Evolutionary conservation across 2,888 invertebrate species (phyloP), one percentile per base, ranked within the genome.

Genomic region (Vandiemenella viatica): DNA sequence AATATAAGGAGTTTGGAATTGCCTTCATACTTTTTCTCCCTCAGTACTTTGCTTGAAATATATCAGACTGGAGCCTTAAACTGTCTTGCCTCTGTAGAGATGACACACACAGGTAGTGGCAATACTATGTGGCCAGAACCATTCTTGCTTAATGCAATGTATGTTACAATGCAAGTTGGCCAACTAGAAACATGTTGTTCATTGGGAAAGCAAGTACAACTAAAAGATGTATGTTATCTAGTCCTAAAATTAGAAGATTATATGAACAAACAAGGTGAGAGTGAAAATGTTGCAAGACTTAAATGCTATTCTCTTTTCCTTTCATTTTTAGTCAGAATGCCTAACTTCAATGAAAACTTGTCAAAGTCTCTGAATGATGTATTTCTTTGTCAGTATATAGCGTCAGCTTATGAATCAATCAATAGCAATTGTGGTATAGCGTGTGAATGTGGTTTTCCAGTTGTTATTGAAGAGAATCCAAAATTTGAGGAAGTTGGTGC

Each of bases 191-290:
- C 58, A 10, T 58, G 58, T 44, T 59, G 55, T 48, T 51, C 54
- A 43, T 55, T 60, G 53, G 57, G 58, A 3, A 42, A 51, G 22
- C 21, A 37, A 15, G 41, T 53, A 15, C 19, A 43, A 17, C 22
- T 51, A 15, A 49, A 51, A 21, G 53, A 51, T 47, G 45, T 53
- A 1, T 51, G 46, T 18, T 56, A 56, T 46, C 49, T 56, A 15
- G 41, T 53, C 21, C 46, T 55, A 43, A 50, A 51, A 19, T 50
- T 54, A 21, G 48, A 52, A 10, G 15, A 45, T 20, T 37, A 50
- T 17, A 46, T 51, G 10, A 45, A 48, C 60, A 54, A 59, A 62
- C 61, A 66, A 69, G 61, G 67, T 65, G 58, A n/a, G 15, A n/a
- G n/a, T n/a, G 20, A 20, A 22, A 26, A 22, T 37, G 4, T 16